These are phyloP conservation scores for Drosophila fuyamai DNA, from an alignment of 1,140 invertebrate species.

Conservation along the genomic window DNA sequence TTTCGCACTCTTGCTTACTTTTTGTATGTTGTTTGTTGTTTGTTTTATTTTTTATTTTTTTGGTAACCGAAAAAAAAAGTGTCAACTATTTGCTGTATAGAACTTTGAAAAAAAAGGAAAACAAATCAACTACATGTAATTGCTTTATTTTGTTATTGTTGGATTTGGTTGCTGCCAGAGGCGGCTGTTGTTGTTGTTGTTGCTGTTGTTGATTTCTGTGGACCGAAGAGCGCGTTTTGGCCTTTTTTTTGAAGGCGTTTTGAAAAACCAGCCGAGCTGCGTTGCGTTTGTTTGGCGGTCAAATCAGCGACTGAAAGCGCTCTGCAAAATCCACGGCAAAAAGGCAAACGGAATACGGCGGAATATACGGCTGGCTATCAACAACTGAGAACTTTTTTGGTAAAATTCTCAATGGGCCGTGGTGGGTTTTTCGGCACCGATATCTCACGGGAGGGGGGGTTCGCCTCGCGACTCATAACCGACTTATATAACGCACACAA, in stretches of 20 bases:
- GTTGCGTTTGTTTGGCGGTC: slow-evolving; percentile 80
- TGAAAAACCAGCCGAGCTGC: slow-evolving; percentile 33
- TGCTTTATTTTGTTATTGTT: slow-evolving; percentile 24
- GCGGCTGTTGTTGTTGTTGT: slow-evolving; percentile 1
- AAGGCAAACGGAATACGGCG: slow-evolving; percentile 25
- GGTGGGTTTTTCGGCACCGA: slow-evolving; percentile 28
- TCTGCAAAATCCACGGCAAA: slow-evolving; percentile 24
- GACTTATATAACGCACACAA: slow-evolving; percentile 76
- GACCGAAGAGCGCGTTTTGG: slow-evolving; percentile 44
- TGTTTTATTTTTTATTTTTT: slow-evolving; percentile 15
- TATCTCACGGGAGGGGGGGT: not conserved
- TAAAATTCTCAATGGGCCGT: slow-evolving; percentile 47
- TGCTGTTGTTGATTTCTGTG: slow-evolving; percentile 1
- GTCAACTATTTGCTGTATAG: slow-evolving; percentile 8
- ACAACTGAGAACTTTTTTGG: slow-evolving; percentile 33
- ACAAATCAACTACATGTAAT: slow-evolving; percentile 34
- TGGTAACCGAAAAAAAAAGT: slow-evolving; percentile 52
- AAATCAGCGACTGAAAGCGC: slow-evolving; percentile 76
- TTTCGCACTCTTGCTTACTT: slow-evolving; percentile 4
- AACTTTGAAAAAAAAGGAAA: slow-evolving; percentile 45
- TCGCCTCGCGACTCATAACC: slow-evolving; percentile 47
- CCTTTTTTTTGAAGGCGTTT: slow-evolving; percentile 13
- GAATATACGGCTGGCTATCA: slow-evolving; percentile 19
- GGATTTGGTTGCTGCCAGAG: slow-evolving; percentile 1
- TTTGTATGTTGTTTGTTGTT: slow-evolving; percentile 9